phyloP scores from a whole-genome alignment of 2,113 vertebrate genomes.

The Rhodinocichla rosea region DNA sequence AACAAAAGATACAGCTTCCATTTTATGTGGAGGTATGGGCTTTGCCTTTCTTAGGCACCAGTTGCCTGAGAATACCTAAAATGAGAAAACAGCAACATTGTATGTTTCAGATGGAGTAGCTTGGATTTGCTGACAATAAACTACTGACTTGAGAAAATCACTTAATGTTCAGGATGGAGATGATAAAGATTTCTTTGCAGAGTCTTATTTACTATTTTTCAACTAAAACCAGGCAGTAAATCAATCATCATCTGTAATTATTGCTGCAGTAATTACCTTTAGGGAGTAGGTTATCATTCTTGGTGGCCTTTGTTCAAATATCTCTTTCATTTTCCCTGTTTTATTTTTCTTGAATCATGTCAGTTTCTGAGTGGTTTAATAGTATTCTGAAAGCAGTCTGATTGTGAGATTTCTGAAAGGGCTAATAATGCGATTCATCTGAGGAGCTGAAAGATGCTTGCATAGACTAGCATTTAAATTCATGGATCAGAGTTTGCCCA shows the following conservation, averaged over 20 bases:
- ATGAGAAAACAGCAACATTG: not conserved
- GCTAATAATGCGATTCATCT: constrained; percentile 5
- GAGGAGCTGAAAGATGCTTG: constrained; percentile 24
- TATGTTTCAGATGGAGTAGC: constrained; percentile 33
- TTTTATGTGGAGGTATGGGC: constrained; percentile 56
- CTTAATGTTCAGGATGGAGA: constrained; percentile 1
- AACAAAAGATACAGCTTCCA: constrained; percentile 58
- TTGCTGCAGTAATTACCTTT: constrained; percentile 49
- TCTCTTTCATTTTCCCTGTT: constrained; percentile 16
- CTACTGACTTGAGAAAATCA: constrained; percentile 47
- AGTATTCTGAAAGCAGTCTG: not conserved
- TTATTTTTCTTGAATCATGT: constrained; percentile 28
- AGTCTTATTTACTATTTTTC: constrained; percentile 49
- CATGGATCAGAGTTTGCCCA: constrained; percentile 15
- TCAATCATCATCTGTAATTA: constrained; percentile 58
- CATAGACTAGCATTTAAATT: not conserved
- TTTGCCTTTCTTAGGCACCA: not conserved
- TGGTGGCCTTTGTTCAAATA: constrained; percentile 45
- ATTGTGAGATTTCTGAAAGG: not conserved
- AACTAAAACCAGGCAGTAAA: constrained; percentile 54
- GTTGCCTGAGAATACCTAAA: constrained; percentile 17
- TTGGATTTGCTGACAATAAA: constrained; percentile 42
- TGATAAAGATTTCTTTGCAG: constrained; percentile 42
- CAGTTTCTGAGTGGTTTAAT: constrained; percentile 20
- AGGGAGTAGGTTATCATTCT: constrained; percentile 42